Percentiles rank a stretch among this genome's conserved stretches.
These are phyloP conservation scores for Xenentodon cancila DNA, from an alignment of 2,797 vertebrate genomes.

Conservation along the genomic window DNA sequence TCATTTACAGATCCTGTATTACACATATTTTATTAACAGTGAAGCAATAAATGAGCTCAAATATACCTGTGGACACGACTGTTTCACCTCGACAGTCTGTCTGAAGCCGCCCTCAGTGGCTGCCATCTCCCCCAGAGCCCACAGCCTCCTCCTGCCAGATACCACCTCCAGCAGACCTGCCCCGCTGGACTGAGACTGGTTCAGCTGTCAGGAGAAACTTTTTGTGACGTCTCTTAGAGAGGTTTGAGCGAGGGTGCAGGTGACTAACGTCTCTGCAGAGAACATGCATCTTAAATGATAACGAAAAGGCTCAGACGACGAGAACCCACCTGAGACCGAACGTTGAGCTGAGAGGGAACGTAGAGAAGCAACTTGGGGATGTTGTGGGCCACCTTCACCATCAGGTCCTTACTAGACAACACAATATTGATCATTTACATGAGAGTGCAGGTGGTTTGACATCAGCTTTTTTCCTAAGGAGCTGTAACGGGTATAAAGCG, in stretches of 20 bases:
- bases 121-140: constrained; percentile 65
- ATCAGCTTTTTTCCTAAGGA: too few species aligned
- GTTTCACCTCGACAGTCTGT: constrained; percentile 76
- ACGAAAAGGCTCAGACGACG: too few species aligned
- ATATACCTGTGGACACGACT: constrained; percentile 81
- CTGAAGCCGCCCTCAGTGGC: constrained; percentile 69
- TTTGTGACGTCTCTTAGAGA: neutral
- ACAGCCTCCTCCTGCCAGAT: constrained; percentile 67
- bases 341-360: constrained; percentile 79
- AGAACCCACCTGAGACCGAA: constrained; percentile 80
- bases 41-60: neutral
- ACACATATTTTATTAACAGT: neutral
- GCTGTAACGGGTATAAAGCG: too few species aligned
- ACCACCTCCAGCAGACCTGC: constrained; percentile 64
- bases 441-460: neutral
- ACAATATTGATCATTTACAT: constrained; percentile 38
- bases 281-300: neutral
- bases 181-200: constrained; percentile 66
- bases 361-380: constrained; percentile 74
- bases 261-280: neutral
- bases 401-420: constrained; percentile 82
- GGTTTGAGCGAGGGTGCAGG: neutral
- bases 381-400: constrained; percentile 80
- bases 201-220: constrained; percentile 59
- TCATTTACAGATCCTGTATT: too few species aligned